Conservation (phyloP, 2,797 vertebrate species). For the Liasis olivaceus region DNA sequence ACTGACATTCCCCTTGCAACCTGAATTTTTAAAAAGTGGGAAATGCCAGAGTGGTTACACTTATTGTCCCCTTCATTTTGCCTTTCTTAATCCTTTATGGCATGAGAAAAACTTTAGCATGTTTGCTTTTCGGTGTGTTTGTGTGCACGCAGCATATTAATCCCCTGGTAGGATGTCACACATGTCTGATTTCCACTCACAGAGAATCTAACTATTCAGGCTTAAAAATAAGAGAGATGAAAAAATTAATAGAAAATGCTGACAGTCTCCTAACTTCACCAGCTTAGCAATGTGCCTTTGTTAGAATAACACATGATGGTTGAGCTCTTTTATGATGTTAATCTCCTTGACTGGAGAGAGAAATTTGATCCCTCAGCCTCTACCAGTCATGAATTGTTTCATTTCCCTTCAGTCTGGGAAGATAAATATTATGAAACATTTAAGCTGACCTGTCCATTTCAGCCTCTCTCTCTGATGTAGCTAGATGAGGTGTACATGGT, state of each 20-base stretch:
- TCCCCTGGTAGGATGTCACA: not conserved
- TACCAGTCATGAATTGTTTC: conserved; percentile 19
- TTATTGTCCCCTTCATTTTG: not conserved
- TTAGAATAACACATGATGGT: not conserved
- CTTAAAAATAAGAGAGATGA: not conserved
- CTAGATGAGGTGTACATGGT: conserved; percentile 15
- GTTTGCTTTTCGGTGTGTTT: not conserved
- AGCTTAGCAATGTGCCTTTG: rapidly evolving
- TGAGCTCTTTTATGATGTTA: not conserved
- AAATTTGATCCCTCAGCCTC: conserved; percentile 20
- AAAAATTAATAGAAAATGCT: not conserved
- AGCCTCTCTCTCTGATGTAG: conserved; percentile 23
- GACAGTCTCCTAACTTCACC: rapidly evolving
- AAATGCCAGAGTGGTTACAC: too few species aligned
- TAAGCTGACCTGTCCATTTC: conserved; percentile 38
- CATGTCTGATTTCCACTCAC: conserved; percentile 4
- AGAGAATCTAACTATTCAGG: not conserved
- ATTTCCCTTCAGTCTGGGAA: conserved; percentile 20
- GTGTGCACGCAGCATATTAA: not conserved
- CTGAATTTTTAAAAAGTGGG: not conserved
- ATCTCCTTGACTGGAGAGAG: not conserved
- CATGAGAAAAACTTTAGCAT: not conserved
- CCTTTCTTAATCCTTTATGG: not conserved
- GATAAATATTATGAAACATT: conserved; percentile 39
- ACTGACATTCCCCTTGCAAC: not conserved